Percentiles rank a stretch among this genome's conserved stretches.
phyloP scores from a whole-genome alignment of 2,888 invertebrate species.

The Mimachlamys varia region DNA sequence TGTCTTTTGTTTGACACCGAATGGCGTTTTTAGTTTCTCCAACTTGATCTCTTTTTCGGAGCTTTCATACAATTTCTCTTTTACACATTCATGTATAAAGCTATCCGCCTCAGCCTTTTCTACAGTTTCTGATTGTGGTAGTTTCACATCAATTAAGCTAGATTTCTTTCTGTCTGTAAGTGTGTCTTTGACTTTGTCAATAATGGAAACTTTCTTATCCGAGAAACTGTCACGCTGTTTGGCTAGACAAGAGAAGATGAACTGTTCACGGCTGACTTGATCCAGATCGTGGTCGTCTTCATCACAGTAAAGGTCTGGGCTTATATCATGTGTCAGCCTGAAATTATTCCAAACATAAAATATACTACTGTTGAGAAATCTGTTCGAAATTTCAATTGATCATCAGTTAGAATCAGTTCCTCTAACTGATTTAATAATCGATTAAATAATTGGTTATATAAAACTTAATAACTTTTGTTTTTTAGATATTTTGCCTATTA shows the following conservation, averaged over 20 bases:
- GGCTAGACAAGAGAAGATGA: conserved; percentile 61
- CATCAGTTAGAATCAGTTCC: no score
- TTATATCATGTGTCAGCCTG: conserved; percentile 71
- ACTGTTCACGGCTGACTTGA: conserved; percentile 60
- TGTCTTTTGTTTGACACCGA: conserved; percentile 61
- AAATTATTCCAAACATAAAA: conserved; percentile 43
- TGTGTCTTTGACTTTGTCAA: conserved; percentile 48
- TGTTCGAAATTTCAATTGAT: no score
- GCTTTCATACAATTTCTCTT: conserved; percentile 38
- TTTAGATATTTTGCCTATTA: no score
- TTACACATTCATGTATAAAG: conserved; percentile 38
- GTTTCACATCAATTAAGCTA: conserved; percentile 18
- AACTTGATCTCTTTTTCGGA: conserved; percentile 42
- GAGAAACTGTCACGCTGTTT: conserved; percentile 53
- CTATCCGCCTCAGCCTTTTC: conserved; percentile 38
- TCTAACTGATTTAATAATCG: no score
- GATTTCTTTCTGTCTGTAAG: conserved; percentile 43
- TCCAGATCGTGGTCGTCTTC: conserved; percentile 58
- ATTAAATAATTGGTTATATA: no score
- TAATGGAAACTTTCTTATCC: conserved; percentile 57
- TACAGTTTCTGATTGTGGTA: conserved; percentile 51
- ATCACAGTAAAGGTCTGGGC: conserved; percentile 62
- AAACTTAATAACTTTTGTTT: no score
- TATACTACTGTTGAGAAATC: no score
- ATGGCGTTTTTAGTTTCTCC: conserved; percentile 40